A percentile compares a stretch with the other conserved stretches of the same genome.
Conservation (phyloP, 2,797 vertebrate species). For the Sciaenops ocellatus region DNA sequence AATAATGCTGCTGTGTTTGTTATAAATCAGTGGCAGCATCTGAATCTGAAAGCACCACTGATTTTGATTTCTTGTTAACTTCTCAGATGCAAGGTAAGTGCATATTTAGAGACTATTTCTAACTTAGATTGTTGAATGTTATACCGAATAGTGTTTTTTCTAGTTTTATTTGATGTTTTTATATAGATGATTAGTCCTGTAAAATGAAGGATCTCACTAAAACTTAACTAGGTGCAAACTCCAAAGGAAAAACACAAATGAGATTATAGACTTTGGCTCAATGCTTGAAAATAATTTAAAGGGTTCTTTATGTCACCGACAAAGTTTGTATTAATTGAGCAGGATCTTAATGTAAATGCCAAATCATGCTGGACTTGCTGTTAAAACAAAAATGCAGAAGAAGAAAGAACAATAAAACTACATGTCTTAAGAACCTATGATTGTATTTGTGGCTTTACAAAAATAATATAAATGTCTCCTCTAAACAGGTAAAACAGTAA, state of each 20-base stretch:
- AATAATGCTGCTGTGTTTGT: not conserved
- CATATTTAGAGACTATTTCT: not conserved
- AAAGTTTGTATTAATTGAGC: no score
- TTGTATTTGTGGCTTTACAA: no score
- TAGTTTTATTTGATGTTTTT: not conserved
- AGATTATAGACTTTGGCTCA: not conserved
- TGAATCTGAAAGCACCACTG: no score
- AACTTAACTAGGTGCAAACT: not conserved
- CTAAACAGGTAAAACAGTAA: slow-evolving; percentile 1
- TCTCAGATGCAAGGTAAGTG: slow-evolving; percentile 32
- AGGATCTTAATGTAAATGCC: no score
- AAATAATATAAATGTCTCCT: not conserved
- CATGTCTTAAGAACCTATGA: no score
- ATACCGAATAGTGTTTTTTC: not conserved
- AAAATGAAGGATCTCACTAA: not conserved
- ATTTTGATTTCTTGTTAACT: not conserved
- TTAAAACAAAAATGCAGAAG: no score
- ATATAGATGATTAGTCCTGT: not conserved
- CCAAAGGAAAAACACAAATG: not conserved
- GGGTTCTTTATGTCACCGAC: no score
- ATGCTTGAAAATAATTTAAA: no score
- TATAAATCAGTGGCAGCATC: not conserved
- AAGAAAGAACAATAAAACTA: no score
- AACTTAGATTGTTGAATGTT: not conserved
- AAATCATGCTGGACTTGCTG: no score